phyloP scores from a whole-genome alignment of 1,140 invertebrate genomes.

The Aphis craccivora region DNA sequence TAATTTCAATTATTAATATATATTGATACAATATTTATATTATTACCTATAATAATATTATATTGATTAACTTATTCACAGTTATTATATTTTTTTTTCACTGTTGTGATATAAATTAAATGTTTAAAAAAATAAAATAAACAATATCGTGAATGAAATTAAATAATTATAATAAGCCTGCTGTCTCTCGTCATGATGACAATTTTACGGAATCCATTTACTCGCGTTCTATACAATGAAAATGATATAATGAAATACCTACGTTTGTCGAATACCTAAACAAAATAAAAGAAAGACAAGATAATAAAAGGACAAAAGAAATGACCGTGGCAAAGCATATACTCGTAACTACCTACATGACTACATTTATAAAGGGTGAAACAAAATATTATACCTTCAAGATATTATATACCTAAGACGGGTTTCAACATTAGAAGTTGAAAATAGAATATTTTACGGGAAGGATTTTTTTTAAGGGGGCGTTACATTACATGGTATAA shows the following conservation, averaged over 20 bases:
- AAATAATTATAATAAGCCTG: background rate
- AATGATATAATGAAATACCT: background rate
- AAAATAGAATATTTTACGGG: background rate
- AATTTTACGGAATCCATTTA: background rate
- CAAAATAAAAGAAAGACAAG: background rate
- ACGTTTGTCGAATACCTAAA: background rate
- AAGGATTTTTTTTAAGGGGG: slow-evolving; percentile 26
- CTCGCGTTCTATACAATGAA: background rate
- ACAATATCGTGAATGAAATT: background rate
- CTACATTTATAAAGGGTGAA: slow-evolving; percentile 35
- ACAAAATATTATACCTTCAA: slow-evolving; percentile 16
- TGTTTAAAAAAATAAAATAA: background rate
- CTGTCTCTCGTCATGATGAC: background rate
- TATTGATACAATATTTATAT: background rate
- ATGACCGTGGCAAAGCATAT: background rate
- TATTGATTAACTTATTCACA: background rate
- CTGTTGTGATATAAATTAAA: background rate
- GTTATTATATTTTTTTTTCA: background rate
- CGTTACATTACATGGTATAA: background rate
- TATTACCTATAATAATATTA: background rate
- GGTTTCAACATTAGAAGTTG: background rate
- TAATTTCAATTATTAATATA: background rate
- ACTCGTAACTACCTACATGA: background rate
- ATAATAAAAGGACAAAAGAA: slow-evolving; percentile 25
- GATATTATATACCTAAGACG: background rate